Base-by-base conservation (phyloP, 2,113 vertebrate genomes). In the Hystrix cristata region DNA sequence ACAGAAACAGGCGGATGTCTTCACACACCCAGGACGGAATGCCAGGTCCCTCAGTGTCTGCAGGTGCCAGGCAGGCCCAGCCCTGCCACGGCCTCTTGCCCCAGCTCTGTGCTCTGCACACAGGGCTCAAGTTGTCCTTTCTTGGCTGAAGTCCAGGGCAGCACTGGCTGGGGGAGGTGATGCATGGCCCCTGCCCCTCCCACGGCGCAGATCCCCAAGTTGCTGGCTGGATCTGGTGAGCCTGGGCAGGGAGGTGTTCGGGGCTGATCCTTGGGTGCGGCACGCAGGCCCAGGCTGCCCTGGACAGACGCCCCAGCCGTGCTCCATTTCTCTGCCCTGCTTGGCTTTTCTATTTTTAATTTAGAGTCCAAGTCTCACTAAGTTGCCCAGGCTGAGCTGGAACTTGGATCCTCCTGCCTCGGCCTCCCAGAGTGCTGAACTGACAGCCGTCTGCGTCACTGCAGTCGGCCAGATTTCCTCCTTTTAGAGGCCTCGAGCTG, bases 61-160 rank as follows among this genome's bases (percentile, higher is more conserved):
- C 29, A 25, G 9, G 55, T 64, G 14, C 6, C 15, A 3, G 0
- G 65, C 7, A 19, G 7, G 55, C 43, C 38, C 48, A 8, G 62
- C 81, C 78, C 57, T 48, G n/a, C 27, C 8, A 31, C 1, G 12
- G 6, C 57, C 57, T 11, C 27, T 27, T 7, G 23, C 12, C 7
- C 15, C 4, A 34, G 31, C 27, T 15, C 27, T 13, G 25, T 13
- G 27, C 5, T 1, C 7, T 18, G 21, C 15, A 4, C 25, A 67
- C 5, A 29, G 27, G 2, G 5, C 29, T 14, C 38, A 38, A 38
- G 38, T 0, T 1, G 31, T 1, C 23, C 53, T 29, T 4, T 31
- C 5, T 21, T 11, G 7, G 4, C 46, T 38, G 34, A 71, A 71
- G 67, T 71, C 67, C 67, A 71, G 67, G 67, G 65, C 65, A 1